Conservation (phyloP, 2,113 vertebrate genomes). For the Uria lomvia region DNA sequence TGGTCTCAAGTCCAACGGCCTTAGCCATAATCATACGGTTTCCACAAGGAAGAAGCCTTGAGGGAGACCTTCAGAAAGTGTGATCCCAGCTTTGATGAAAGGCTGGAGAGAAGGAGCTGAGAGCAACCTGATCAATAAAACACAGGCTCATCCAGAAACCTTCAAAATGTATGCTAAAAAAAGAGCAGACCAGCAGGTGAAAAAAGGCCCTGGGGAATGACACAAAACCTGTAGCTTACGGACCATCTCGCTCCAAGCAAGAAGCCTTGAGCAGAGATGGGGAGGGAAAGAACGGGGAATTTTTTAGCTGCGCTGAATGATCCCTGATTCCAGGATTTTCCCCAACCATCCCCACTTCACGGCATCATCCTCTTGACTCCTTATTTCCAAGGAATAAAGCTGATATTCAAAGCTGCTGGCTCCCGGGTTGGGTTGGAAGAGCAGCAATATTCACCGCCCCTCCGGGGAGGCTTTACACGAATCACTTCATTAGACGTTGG, state of each 20-base stretch:
- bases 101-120: background rate
- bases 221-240: fast-evolving
- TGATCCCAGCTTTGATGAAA: background rate
- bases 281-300: background rate
- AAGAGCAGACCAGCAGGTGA: background rate
- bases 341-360: background rate
- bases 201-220: background rate
- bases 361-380: background rate
- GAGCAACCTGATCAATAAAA: background rate
- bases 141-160: background rate
- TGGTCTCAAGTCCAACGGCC: background rate
- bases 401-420: background rate
- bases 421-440: background rate
- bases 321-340: background rate
- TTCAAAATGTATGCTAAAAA: background rate
- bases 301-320: fast-evolving
- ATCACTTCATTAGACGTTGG: background rate
- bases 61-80: background rate
- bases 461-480: fast-evolving
- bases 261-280: background rate
- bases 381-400: background rate
- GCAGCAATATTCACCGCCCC: background rate
- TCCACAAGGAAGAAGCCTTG: background rate
- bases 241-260: background rate
- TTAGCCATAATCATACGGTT: background rate